These are phyloP conservation scores for Chaetura pelagica DNA, from an alignment of 2,113 vertebrate genomes.

Conservation along the genomic window DNA sequence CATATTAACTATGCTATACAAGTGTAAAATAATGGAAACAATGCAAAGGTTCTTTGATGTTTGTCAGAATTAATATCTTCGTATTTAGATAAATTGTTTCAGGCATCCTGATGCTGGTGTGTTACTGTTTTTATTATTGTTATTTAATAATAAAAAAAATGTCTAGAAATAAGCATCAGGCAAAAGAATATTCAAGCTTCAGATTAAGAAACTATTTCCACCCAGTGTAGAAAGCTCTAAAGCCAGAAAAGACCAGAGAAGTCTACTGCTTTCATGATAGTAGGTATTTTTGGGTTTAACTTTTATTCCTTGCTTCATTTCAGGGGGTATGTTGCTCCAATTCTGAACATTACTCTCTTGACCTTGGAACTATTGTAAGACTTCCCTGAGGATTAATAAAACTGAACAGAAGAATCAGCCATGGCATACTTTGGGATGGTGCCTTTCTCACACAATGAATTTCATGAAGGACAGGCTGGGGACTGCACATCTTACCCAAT, in stretches of 20 bases:
- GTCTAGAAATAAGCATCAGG: neutral
- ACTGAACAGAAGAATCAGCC: neutral
- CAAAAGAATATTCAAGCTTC: neutral
- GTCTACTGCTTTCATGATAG: neutral
- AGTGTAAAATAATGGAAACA: neutral
- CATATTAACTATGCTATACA: neutral
- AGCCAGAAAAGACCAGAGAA: neutral
- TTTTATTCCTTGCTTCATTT: neutral
- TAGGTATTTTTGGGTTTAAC: neutral
- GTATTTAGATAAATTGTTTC: neutral
- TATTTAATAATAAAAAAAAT: neutral
- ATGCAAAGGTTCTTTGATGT: neutral
- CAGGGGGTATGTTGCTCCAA: neutral
- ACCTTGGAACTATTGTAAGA: neutral
- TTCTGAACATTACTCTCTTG: neutral
- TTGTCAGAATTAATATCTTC: neutral
- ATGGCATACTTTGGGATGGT: neutral
- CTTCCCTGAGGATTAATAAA: neutral
- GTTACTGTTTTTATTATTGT: too few species aligned
- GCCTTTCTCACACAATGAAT: neutral
- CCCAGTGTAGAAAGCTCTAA: neutral
- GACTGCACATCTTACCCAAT: fast-evolving
- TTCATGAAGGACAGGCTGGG: neutral
- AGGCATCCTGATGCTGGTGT: neutral
- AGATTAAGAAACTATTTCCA: neutral